Evolutionary conservation across 2,888 invertebrate species (phyloP).

Genomic region (Luffia ferchaultella): DNA sequence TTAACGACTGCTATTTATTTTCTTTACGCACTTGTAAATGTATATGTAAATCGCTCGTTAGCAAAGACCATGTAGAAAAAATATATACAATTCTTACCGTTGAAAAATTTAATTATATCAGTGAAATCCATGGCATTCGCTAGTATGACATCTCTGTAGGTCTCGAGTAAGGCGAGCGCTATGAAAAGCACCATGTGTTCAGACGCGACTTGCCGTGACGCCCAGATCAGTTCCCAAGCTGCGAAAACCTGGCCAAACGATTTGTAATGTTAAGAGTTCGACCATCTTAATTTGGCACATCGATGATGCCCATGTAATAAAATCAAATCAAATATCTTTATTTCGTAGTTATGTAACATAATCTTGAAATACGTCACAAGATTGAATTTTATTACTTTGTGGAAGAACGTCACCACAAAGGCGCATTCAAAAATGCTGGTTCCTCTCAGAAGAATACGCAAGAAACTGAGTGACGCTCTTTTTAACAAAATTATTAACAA

Average conservation of each 20-base stretch:
- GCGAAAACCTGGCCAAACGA: constrained; percentile 70
- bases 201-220: constrained; percentile 86
- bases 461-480: too few relatives aligned
- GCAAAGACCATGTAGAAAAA: background rate
- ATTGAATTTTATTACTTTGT: too few relatives aligned
- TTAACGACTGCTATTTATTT: background rate
- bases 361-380: too few relatives aligned
- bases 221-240: constrained; percentile 97
- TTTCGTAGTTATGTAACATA: too few relatives aligned
- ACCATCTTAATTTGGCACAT: background rate
- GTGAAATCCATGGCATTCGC: constrained; percentile 98
- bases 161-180: constrained; percentile 89
- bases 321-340: too few relatives aligned
- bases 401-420: too few relatives aligned
- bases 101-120: constrained; percentile 97
- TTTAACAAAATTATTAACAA: background rate
- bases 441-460: too few relatives aligned
- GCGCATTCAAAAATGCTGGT: too few relatives aligned
- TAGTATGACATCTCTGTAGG: constrained; percentile 92
- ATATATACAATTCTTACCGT: constrained; percentile 68
- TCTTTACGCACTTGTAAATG: background rate
- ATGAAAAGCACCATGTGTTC: constrained; percentile 92
- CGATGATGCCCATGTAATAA: background rate
- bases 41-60: background rate
- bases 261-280: background rate